These are phyloP conservation scores for Scelioninae gen. 2 DNA, from an alignment of 2,888 invertebrate species.

Conservation along the genomic window DNA sequence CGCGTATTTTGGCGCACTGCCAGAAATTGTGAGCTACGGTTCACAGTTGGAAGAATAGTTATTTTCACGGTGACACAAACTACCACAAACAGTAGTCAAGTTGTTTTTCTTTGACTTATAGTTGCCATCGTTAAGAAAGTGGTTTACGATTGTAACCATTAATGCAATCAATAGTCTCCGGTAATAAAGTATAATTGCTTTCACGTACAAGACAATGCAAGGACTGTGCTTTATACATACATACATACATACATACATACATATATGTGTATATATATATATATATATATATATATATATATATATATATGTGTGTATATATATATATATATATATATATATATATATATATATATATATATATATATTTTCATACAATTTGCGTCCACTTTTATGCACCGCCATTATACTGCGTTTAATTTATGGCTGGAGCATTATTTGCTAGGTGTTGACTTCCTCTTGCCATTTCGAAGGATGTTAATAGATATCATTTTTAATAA, in stretches of 20 bases:
- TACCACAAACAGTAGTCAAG: conserved; percentile 34
- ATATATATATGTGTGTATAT: no score
- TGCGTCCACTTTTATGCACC: conserved; percentile 31
- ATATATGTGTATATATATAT: not conserved
- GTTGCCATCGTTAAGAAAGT: conserved; percentile 38
- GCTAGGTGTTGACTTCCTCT: conserved; percentile 49
- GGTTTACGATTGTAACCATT: conserved; percentile 33
- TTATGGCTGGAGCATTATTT: conserved; percentile 32
- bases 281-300: no score
- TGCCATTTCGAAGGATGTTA: conserved; percentile 43
- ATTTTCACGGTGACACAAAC: conserved; percentile 43
- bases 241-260: not conserved
- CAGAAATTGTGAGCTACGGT: conserved; percentile 40
- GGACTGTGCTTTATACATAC: conserved; percentile 1
- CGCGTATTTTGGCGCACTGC: conserved; percentile 35
- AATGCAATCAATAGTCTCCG: conserved; percentile 34
- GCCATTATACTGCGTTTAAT: conserved; percentile 39
- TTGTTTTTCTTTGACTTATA: conserved; percentile 39
- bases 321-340: not conserved
- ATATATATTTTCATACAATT: conserved; percentile 34
- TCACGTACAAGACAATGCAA: conserved; percentile 29
- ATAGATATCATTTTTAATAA: conserved; percentile 50
- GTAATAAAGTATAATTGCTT: conserved; percentile 44
- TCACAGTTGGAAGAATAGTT: conserved; percentile 54
- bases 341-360: conserved; percentile 11